Percentiles rank a stretch among this genome's conserved stretches.
Evolutionary conservation across 1,140 invertebrate genomes (phyloP).

Genomic region (Aphaenogaster rudis): DNA sequence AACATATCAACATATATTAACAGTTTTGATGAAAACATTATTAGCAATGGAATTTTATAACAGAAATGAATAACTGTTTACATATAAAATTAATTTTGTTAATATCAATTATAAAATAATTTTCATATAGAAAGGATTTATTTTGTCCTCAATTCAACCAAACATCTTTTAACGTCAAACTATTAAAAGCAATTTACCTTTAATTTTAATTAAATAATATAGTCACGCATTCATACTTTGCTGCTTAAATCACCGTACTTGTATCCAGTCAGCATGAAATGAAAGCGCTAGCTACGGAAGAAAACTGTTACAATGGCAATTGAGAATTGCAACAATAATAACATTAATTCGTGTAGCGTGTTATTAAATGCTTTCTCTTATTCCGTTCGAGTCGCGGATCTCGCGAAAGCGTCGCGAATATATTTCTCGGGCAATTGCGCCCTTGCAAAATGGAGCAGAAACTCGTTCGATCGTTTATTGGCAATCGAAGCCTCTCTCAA

Average conservation of each 20-base stretch:
- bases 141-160: constrained; percentile 5
- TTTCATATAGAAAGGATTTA: not conserved
- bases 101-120: not conserved
- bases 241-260: constrained; percentile 8
- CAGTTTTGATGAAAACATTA: not conserved
- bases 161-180: not conserved
- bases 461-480: constrained; percentile 56
- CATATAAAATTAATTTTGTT: constrained; percentile 3
- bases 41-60: not conserved
- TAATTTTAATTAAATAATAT: constrained; percentile 29
- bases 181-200: not conserved
- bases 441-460: constrained; percentile 53
- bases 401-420: constrained; percentile 52
- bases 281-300: constrained; percentile 28
- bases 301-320: constrained; percentile 34
- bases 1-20: not conserved
- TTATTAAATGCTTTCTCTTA: constrained; percentile 59
- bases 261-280: constrained; percentile 20
- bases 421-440: constrained; percentile 27
- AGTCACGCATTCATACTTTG: constrained; percentile 8
- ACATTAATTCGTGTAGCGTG: constrained; percentile 37
- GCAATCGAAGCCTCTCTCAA: constrained; percentile 19
- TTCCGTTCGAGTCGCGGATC: constrained; percentile 38
- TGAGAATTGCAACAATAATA: constrained; percentile 35
- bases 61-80: not conserved